Percentiles rank a stretch among this genome's conserved stretches.
Conservation (phyloP, 2,113 vertebrate genomes). For the Rhea pennata region DNA sequence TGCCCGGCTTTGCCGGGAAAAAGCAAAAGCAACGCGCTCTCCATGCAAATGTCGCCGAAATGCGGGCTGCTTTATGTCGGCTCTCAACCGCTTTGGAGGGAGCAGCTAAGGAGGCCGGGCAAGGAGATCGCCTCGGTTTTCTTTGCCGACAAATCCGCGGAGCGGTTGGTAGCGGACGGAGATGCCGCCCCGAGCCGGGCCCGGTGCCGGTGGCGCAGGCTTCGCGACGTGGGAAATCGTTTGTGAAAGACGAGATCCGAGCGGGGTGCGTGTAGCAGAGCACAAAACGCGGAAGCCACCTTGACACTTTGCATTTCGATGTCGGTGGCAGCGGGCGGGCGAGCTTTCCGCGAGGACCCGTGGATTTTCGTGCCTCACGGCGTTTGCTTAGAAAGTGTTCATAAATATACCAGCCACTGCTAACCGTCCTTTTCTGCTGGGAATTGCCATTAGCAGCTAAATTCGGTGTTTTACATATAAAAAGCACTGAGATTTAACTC, state of each 20-base stretch:
- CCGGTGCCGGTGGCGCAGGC: background rate
- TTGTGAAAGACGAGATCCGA: background rate
- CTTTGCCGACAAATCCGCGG: background rate
- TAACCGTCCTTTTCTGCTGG: constrained; percentile 38
- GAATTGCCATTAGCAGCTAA: constrained; percentile 59
- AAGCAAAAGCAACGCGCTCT: constrained; percentile 24
- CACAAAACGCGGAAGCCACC: background rate
- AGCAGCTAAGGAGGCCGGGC: background rate
- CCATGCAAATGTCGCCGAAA: constrained; percentile 42
- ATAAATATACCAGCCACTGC: constrained; percentile 13
- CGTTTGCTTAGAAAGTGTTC: constrained; percentile 39
- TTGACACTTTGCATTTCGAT: constrained; percentile 4
- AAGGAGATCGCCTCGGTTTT: background rate
- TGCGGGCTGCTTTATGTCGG: background rate
- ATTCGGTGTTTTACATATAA: constrained; percentile 35
- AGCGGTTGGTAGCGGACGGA: background rate
- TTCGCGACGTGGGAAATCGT: accelerated
- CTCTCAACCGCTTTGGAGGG: background rate
- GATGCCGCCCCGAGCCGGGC: background rate
- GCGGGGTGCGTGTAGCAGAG: background rate
- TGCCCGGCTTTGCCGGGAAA: constrained; percentile 19
- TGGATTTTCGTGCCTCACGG: constrained; percentile 31
- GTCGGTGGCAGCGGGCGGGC: background rate
- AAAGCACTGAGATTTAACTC: constrained; percentile 7
- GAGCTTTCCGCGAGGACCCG: background rate